Conservation (phyloP, 1,140 invertebrate species). For the Brachionus koreanus region DNA sequence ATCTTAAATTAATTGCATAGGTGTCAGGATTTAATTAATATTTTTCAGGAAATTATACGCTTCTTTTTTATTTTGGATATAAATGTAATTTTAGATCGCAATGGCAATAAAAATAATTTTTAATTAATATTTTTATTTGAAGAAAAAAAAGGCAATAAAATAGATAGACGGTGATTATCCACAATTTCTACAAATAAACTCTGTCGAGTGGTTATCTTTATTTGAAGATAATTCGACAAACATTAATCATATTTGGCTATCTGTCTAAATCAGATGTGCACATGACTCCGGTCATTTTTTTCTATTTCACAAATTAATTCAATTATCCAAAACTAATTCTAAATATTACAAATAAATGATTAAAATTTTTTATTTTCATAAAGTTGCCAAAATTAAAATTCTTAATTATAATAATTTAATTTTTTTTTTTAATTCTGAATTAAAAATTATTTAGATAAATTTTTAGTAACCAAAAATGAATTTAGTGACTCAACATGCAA, state of each 20-base stretch:
- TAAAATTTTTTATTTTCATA: neutral
- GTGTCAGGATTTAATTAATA: slow-evolving; percentile 29
- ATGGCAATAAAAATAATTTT: neutral
- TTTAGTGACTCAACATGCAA: neutral
- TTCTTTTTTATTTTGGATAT: neutral
- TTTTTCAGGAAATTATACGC: neutral
- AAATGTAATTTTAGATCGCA: slow-evolving; percentile 16
- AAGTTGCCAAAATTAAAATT: neutral
- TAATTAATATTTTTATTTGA: neutral
- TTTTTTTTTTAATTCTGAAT: neutral
- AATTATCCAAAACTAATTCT: neutral
- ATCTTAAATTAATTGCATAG: neutral
- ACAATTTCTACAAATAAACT: neutral
- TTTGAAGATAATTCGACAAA: neutral
- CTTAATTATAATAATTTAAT: neutral
- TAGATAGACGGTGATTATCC: neutral
- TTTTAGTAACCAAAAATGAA: neutral
- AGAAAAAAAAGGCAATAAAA: neutral
- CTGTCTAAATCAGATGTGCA: no score
- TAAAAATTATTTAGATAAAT: neutral
- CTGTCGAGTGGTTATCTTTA: neutral
- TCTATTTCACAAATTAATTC: neutral
- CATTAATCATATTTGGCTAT: neutral
- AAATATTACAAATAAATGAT: neutral
- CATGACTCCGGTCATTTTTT: no score